Evolutionary conservation across 2,113 vertebrate species (phyloP).

Genomic region (Camelus dromedarius): DNA sequence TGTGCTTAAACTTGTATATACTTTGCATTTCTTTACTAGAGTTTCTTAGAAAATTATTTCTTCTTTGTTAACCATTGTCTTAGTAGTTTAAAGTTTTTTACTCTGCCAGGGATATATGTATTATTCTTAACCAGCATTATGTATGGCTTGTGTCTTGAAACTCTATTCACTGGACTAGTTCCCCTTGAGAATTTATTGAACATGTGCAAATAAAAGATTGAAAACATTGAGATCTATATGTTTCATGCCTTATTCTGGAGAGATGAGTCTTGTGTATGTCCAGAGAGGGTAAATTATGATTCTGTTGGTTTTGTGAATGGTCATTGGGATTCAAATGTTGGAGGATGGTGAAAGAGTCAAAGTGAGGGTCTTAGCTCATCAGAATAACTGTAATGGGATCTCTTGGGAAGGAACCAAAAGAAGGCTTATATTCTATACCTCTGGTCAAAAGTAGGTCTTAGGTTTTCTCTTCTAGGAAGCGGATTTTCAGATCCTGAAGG

Average conservation of each 20-base stretch:
- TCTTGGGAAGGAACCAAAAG: neutral
- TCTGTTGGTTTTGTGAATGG: slow-evolving; percentile 36
- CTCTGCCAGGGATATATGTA: neutral
- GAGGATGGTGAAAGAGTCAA: no score
- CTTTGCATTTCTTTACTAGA: slow-evolving; percentile 19
- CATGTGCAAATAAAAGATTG: neutral
- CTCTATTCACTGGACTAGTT: slow-evolving; percentile 5
- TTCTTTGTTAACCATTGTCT: slow-evolving; percentile 18
- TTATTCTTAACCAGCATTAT: neutral
- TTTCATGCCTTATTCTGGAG: neutral
- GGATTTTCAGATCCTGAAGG: slow-evolving; percentile 9
- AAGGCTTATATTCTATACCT: neutral
- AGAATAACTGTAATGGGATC: neutral
- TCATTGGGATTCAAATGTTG: neutral
- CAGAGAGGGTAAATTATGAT: neutral
- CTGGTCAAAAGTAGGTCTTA: neutral
- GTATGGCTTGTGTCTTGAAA: slow-evolving; percentile 27
- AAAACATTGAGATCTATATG: neutral
- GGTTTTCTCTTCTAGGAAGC: neutral
- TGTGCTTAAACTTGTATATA: slow-evolving; percentile 43
- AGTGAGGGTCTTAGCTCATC: no score
- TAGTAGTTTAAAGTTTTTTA: neutral
- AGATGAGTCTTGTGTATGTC: neutral
- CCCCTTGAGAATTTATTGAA: slow-evolving; percentile 25
- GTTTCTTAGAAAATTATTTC: slow-evolving; percentile 43